Evolutionary conservation across 2,113 vertebrate genomes (phyloP).

Genomic region (Clarias gariepinus): DNA sequence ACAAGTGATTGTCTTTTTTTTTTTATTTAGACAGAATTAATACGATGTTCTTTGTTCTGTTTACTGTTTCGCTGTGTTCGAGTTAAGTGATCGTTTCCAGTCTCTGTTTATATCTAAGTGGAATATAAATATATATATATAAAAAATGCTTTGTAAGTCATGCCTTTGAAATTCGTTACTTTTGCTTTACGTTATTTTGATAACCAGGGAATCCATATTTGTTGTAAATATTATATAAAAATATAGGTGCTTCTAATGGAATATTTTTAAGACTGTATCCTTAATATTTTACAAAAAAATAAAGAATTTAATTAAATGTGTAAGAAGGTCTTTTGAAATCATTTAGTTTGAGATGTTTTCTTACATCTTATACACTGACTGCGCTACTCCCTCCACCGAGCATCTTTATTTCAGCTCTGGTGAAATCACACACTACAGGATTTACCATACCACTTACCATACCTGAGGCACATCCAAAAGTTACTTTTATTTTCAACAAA

Average conservation of each 20-base stretch:
- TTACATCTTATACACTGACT: background rate
- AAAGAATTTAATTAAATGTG: constrained; percentile 46
- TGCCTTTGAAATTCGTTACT: constrained; percentile 53
- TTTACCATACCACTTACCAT: no score
- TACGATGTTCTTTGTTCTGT: constrained; percentile 52
- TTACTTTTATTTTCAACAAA: no score
- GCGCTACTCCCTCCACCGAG: background rate
- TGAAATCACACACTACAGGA: background rate
- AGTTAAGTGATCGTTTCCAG: constrained; percentile 8
- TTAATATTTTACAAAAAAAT: constrained; percentile 70
- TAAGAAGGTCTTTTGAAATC: constrained; percentile 4
- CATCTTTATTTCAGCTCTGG: background rate
- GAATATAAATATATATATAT: background rate
- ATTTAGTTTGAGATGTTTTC: background rate
- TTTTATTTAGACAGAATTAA: constrained; percentile 56
- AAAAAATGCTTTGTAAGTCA: constrained; percentile 58
- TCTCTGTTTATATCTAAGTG: constrained; percentile 49
- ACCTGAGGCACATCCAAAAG: no score
- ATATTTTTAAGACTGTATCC: constrained; percentile 70
- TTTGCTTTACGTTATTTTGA: constrained; percentile 63
- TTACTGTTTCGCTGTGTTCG: constrained; percentile 49
- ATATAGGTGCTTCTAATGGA: constrained; percentile 66
- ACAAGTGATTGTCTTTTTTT: constrained; percentile 64
- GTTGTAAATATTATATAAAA: constrained; percentile 71
- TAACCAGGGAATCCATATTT: constrained; percentile 68